Evolutionary conservation across 2,888 invertebrate genomes (phyloP), one percentile per base, ranked within the genome.

Genomic region (Orthosia incerta): DNA sequence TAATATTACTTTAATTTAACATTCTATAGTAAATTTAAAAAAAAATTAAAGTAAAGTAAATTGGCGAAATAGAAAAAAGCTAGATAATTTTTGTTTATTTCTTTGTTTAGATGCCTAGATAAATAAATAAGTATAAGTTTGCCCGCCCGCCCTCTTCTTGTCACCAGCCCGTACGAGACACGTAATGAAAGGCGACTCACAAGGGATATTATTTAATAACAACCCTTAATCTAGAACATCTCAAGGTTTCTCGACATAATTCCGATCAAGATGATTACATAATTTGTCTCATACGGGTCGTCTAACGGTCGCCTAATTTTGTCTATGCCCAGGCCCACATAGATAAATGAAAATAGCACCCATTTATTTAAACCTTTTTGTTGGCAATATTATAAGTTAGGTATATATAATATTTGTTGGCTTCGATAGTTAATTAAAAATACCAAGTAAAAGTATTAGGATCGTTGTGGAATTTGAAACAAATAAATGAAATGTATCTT

Each of bases 201-300:
- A 57, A 51, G 31, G 3, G 48, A 59, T 45, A 74, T 74, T 61
- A 50, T 72, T 65, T 20, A n/a, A 46, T 65, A 66, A 64, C 26
- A 64, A 53, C 46, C 71, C 20, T 23, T 45, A 16, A 16, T 57
- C 26, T 39, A 50, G 46, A 66, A 46, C 46, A 48, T 31, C 7
- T 53, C 26, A 74, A 79, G 75, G 68, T 74, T 65, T 46, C 26
- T 61, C 12, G 11, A n/a, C 7, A 65, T 50, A 62, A 57, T 63
- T 50, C 59, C 48, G 45, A 50, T 60, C 13, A 69, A 23, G 62
- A 74, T 57, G 16, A 59, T 67, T 26, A 63, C 31, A 56, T 53
- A 46, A 61, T 79, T 51, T 57, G 48, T 45, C 71, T 53, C 16
- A 50, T 16, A n/a, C n/a, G n/a, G n/a, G n/a, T n/a, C n/a, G n/a